Base-by-base conservation (phyloP, 1,140 invertebrate genomes). In the Papilio helenus region DNA sequence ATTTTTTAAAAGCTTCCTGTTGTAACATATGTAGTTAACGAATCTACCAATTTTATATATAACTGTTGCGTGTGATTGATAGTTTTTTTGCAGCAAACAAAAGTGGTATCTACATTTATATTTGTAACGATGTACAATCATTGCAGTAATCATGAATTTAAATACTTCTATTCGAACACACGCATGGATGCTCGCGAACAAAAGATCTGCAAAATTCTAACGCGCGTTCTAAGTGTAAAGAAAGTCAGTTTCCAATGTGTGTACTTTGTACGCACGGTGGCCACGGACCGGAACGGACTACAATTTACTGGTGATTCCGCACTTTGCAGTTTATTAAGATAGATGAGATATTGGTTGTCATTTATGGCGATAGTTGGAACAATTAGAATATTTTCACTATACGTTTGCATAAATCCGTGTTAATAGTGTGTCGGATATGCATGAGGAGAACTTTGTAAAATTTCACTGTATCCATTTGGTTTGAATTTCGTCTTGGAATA, bases 211-310 rank as follows among this genome's bases (percentile, higher is more conserved):
- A 80, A 89, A 89, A 89, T 89, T 90, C 82, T 91, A 88, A 89
- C 87, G 85, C 86, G 84, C 87, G 85, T 89, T 89, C 87, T 91
- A 87, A 85, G 89, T 90, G 88, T 88, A 89, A 92, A 91, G 91
- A 92, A 93, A 92, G 91, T 93, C 85, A 79, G 86, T 92, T 92
- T 91, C 87, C 89, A 91, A 86, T 93, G 90, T 88, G 92, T 91
- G 87, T 79, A 68, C 83, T 72, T 83, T 86, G 79, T 77, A 82
- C 73, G 80, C 81, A 80, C 81, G 84, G 79, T 87, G 87, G 85
- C 87, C 68, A 72, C 87, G 84, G 86, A 92, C 84, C 91, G 90
- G 76, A 83, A 87, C 86, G 42, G 76, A 68, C 74, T 77, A 80
- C 44, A 29, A 46, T 46, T 23, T 74, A 29, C 44, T 49, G 23